Evolutionary conservation across 35 echinoderm and acorn worm genomes (phyloP).

Genomic region (Nesometra sesokonis): DNA sequence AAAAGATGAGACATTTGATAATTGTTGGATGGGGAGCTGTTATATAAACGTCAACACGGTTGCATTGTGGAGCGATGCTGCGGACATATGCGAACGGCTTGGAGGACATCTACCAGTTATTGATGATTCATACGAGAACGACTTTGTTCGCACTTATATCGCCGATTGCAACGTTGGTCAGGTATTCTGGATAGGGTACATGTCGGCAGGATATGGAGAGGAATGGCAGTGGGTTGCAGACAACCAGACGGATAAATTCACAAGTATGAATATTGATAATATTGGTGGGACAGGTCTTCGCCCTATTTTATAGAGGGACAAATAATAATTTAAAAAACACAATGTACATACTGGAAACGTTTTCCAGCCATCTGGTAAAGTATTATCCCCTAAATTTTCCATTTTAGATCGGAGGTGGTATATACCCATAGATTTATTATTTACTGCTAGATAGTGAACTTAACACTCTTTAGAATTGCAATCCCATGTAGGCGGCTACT

Average conservation of each 20-base stretch:
- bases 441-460: too few species aligned
- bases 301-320: too few species aligned
- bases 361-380: too few species aligned
- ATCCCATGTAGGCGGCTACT: too few species aligned
- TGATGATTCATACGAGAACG: not conserved
- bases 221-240: not conserved
- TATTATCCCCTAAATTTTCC: too few species aligned
- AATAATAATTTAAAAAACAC: too few species aligned
- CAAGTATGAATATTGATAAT: not conserved
- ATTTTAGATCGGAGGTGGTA: too few species aligned
- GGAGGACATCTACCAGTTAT: not conserved
- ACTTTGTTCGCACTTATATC: not conserved
- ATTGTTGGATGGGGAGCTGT: not conserved
- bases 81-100: not conserved
- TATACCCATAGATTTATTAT: too few species aligned
- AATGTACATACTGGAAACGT: too few species aligned
- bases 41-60: not conserved
- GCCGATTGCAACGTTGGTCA: not conserved
- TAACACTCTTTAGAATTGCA: too few species aligned
- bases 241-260: not conserved
- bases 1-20: not conserved
- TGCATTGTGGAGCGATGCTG: not conserved
- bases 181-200: not conserved
- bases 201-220: not conserved
- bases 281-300: too few species aligned